These are phyloP conservation scores for Apis dorsata DNA, from an alignment of 1,140 invertebrate genomes.

Conservation along the genomic window DNA sequence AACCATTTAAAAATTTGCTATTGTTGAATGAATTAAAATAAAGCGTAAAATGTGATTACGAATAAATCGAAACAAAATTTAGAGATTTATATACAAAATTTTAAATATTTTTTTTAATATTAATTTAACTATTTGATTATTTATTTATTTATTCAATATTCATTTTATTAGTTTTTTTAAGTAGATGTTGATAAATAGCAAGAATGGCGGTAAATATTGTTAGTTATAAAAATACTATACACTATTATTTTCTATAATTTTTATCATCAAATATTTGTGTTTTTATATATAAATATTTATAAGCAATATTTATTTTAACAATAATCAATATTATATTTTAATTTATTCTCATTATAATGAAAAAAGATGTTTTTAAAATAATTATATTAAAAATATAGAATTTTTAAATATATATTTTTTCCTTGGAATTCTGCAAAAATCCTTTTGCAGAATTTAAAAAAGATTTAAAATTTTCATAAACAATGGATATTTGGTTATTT, in stretches of 20 bases:
- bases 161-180: background rate
- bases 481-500: background rate
- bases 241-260: background rate
- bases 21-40: background rate
- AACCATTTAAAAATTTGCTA: background rate
- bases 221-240: background rate
- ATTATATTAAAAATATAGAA: background rate
- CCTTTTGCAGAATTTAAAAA: no score
- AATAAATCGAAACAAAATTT: background rate
- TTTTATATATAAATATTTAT: background rate
- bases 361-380: background rate
- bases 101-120: slow-evolving; percentile 2
- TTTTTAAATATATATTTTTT: background rate
- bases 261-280: background rate
- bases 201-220: background rate
- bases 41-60: background rate
- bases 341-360: background rate
- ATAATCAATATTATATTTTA: background rate
- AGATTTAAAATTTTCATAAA: slow-evolving; percentile 33
- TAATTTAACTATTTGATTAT: background rate
- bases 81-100: background rate
- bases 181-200: background rate
- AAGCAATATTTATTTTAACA: background rate
- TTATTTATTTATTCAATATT: background rate
- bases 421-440: background rate